Evolutionary conservation across 2,113 vertebrate genomes (phyloP), one percentile per base, ranked within the genome.

Genomic region (Empidonax alnorum): DNA sequence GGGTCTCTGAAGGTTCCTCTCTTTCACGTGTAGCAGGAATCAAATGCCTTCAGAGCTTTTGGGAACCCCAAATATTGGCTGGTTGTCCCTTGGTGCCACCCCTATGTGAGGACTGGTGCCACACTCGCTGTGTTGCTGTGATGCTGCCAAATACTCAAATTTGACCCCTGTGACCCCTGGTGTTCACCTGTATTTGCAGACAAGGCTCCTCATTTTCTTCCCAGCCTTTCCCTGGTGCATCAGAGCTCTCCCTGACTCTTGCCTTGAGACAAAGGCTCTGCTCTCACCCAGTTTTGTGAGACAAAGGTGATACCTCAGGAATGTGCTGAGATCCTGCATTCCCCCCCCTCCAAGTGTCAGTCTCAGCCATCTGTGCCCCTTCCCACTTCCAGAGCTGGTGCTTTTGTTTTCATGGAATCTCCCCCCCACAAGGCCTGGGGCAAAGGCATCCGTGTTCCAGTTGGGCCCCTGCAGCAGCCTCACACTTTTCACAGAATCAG

Each of bases 281-380:
- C 74, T 87, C 50, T 89, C 62, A 27, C 35, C 18, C 71, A 7
- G 58, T 13, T 82, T 83, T 56, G 39, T 87, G 62, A 61, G 81
- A 33, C 53, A 73, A 77, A 90, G 90, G 76, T 81, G 31, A n/a
- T 47, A 42, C 66, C 81, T 47, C 41, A 61, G 82, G 80, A 78
- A 12, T 39, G 39, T 14, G 76, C 33, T 58, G 6, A 77, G 88
- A 84, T 92, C 31, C 92, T 18, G 13, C 23, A 6, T 78, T 94
- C 73, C 69, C 78, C 47, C 71, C 66, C 13, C 39, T 35, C 35
- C 35, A 84, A 61, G 92, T 82, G 92, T 31, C 96, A 97, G 92
- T 33, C 95, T 91, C 77, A 65, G 81, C 92, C 96, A 95, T 91
- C 93, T 95, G 96, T 58, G 72, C 74, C 87, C 88, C 81, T 93